Evolutionary conservation across 2,888 invertebrate species (phyloP), one percentile per base, ranked within the genome.

Genomic region (Serripes groenlandicus): DNA sequence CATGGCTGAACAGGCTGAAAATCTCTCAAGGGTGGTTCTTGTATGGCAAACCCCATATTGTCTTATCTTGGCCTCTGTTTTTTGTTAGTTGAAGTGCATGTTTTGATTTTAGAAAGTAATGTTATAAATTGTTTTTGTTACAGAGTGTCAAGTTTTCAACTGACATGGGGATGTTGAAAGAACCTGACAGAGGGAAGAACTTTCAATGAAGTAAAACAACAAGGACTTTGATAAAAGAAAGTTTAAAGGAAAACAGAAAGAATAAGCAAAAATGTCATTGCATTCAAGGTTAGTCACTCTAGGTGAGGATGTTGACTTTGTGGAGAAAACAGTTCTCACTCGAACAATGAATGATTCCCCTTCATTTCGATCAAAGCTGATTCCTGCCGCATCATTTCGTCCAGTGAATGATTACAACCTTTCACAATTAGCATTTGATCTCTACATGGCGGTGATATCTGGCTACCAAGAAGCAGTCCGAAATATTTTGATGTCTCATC

Each of bases 371-470:
- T 35, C 85, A 21, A 87, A 87, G 64, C 60, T 87, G 1, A 82
- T 86, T 71, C 83, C 86, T 21, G 75, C 86, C 42, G 78, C 88
- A 69, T 84, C 89, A 32, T 90, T 90, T 66, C 84, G 85, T 30
- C 87, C 87, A 58, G 86, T 88, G 52, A 88, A 87, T 81, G 87
- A 87, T 56, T 88, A 90, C 58, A 88, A 90, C 64, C 90, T 91
- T 64, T 91, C 91, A 54, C 91, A 90, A 68, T 75, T 91, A 28
- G 90, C 90, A 49, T 92, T 91, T 87, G 92, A 92, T 86, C 80
- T 92, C 68, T 91, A 91, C 75, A 85, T 90, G 82, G 89, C 91
- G 21, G 90, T 91, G 52, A 88, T 90, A 56, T 85, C 87, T 42
- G 91, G 91, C 42, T 87, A 90, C 56, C 81, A 89, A 58, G 90